Evolutionary conservation across 2,797 vertebrate species (phyloP).

Genomic region (Echeneis naucrates): DNA sequence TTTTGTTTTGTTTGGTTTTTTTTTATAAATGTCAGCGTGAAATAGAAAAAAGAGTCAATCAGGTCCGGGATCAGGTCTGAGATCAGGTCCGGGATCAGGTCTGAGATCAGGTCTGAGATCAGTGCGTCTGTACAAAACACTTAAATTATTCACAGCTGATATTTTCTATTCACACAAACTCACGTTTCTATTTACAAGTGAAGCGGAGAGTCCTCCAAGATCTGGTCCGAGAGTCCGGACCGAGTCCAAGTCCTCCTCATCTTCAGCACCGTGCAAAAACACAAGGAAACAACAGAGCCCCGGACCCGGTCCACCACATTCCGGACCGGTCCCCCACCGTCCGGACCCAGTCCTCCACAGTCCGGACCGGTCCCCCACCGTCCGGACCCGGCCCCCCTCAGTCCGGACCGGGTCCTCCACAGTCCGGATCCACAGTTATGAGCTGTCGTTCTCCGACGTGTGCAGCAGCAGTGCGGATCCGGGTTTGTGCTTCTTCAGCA

Average conservation of each 20-base stretch:
- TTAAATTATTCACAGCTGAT: conserved; percentile 93
- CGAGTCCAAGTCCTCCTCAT: conserved; percentile 48
- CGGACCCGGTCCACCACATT: too few relatives aligned
- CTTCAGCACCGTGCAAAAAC: conserved; percentile 62
- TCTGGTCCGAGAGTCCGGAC: conserved; percentile 27
- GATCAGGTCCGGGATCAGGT: too few relatives aligned
- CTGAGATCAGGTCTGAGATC: not conserved
- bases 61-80: too few relatives aligned
- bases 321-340: too few relatives aligned
- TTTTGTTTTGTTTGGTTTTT: too few relatives aligned
- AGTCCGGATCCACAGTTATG: conserved; percentile 37
- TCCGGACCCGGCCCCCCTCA: too few relatives aligned
- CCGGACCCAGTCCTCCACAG: too few relatives aligned
- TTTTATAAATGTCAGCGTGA: conserved; percentile 4
- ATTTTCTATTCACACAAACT: conserved; percentile 88
- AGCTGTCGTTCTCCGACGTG: conserved; percentile 90
- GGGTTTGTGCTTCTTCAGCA: conserved; percentile 98
- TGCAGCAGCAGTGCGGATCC: conserved; percentile 87
- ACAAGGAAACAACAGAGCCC: not conserved
- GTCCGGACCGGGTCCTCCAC: too few relatives aligned
- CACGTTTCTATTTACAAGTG: conserved; percentile 91
- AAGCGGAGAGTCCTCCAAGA: conserved; percentile 69
- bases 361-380: too few relatives aligned
- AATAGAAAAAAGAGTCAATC: conserved; percentile 26
- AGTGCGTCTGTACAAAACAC: conserved; percentile 83